Conservation (phyloP, 2,888 invertebrate genomes). For the Drosophila monieri region DNA sequence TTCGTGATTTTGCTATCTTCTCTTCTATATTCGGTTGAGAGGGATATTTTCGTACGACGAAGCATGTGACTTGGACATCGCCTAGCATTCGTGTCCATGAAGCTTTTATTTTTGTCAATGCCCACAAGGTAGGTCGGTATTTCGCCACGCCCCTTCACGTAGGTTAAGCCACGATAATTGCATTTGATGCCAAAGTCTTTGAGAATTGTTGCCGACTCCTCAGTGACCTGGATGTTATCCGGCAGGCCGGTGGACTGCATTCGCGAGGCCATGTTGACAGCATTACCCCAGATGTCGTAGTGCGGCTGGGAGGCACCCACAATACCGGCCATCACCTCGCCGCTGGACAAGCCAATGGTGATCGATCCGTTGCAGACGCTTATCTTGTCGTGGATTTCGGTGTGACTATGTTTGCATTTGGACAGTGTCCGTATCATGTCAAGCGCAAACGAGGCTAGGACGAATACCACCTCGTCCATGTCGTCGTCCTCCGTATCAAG, state of each 20-base stretch:
- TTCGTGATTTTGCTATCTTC: no score
- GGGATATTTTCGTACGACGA: background rate
- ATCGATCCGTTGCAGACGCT: slow-evolving; percentile 68
- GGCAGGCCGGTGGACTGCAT: slow-evolving; percentile 3
- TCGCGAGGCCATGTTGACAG: slow-evolving; percentile 2
- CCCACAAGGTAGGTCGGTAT: slow-evolving; percentile 90
- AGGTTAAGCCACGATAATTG: slow-evolving; percentile 88
- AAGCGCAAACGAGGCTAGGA: slow-evolving; percentile 83
- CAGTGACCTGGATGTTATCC: background rate
- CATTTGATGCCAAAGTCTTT: slow-evolving; percentile 88
- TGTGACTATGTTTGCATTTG: slow-evolving; percentile 84
- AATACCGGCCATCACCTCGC: slow-evolving; percentile 93
- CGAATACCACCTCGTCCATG: slow-evolving; percentile 86
- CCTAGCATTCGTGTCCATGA: background rate
- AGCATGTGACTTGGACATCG: background rate
- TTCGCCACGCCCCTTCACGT: slow-evolving; percentile 88
- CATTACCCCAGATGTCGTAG: slow-evolving; percentile 2
- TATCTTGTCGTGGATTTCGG: slow-evolving; percentile 84
- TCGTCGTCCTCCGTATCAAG: background rate
- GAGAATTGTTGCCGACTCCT: background rate
- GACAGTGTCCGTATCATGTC: slow-evolving; percentile 88
- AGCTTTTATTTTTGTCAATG: slow-evolving; percentile 84
- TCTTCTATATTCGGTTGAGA: background rate
- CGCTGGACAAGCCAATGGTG: slow-evolving; percentile 91
- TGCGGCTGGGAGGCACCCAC: slow-evolving; percentile 5